Percentiles rank a stretch among this genome's conserved stretches.
phyloP scores from a whole-genome alignment of 2,113 vertebrate genomes.

The Phylloscopus trochilus region DNA sequence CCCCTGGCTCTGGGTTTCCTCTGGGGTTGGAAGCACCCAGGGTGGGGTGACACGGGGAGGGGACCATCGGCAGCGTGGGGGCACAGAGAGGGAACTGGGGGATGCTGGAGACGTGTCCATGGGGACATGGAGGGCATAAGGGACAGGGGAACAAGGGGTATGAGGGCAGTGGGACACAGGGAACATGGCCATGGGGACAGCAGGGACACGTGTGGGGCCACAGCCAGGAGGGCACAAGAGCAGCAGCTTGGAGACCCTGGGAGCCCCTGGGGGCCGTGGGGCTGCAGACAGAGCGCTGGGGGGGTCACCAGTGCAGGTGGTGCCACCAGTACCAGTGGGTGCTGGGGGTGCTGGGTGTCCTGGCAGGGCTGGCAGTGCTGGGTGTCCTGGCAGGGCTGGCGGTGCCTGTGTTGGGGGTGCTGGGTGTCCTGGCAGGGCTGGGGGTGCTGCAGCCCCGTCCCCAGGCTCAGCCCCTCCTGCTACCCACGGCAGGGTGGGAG shows the following conservation, averaged over 20 bases:
- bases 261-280: neutral
- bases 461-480: neutral
- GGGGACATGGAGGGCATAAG: neutral
- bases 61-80: neutral
- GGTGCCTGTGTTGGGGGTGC: neutral
- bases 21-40: neutral
- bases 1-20: neutral
- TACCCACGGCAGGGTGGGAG: too few species aligned
- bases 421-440: neutral
- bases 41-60: neutral
- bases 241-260: conserved; percentile 76
- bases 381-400: neutral
- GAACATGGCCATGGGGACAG: neutral
- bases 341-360: neutral
- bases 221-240: conserved; percentile 59
- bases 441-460: neutral
- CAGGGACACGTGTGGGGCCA: neutral
- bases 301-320: too few species aligned
- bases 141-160: neutral
- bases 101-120: fast-evolving
- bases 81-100: neutral
- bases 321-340: fast-evolving
- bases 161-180: neutral
- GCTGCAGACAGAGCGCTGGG: neutral
- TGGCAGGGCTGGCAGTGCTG: neutral